Conservation (phyloP, 1,140 invertebrate genomes). For the Leguminivora glycinivorella region DNA sequence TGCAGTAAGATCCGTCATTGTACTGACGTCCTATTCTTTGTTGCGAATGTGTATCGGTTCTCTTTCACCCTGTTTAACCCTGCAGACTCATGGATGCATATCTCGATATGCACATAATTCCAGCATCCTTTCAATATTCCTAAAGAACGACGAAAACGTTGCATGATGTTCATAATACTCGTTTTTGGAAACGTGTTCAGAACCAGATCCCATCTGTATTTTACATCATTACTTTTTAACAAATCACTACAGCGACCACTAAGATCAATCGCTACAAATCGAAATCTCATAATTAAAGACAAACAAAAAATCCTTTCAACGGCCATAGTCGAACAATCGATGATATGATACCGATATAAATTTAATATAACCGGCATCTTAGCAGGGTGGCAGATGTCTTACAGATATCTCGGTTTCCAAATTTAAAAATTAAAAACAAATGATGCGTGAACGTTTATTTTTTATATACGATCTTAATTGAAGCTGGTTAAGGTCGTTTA, state of each 20-base stretch:
- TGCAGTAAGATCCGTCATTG: neutral
- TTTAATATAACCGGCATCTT: constrained; percentile 21
- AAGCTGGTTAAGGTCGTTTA: neutral
- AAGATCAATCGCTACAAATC: neutral
- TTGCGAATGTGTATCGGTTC: constrained; percentile 5
- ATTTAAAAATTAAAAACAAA: constrained; percentile 23
- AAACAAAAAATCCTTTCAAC: constrained; percentile 13
- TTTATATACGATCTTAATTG: neutral
- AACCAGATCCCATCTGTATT: neutral
- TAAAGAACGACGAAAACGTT: neutral
- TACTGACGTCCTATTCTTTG: neutral
- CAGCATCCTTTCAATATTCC: neutral
- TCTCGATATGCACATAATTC: constrained; percentile 7
- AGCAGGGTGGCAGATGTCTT: constrained; percentile 20
- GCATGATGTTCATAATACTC: neutral
- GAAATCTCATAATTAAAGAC: constrained; percentile 14
- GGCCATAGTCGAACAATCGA: constrained; percentile 8
- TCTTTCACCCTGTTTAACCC: constrained; percentile 1
- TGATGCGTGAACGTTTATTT: neutral
- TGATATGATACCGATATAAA: constrained; percentile 24
- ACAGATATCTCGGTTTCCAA: constrained; percentile 14
- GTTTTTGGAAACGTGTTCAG: neutral
- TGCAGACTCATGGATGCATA: neutral
- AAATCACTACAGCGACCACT: neutral
- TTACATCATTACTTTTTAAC: constrained; percentile 2